These are phyloP conservation scores for Tetragonula clypearis DNA, from an alignment of 1,140 invertebrate species.

Conservation along the genomic window DNA sequence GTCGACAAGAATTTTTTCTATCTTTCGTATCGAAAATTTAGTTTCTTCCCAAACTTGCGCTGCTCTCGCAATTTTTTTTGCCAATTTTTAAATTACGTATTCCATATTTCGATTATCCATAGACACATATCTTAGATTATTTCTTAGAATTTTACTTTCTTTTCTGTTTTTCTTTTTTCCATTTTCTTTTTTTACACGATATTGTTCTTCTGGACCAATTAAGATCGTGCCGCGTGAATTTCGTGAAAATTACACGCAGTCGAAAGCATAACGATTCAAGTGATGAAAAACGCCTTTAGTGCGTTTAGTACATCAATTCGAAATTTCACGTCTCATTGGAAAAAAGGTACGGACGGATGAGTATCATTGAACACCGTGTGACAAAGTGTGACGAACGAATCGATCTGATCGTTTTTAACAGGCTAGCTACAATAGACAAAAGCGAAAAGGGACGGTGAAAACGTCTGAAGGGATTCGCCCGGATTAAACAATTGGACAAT, in stretches of 20 bases:
- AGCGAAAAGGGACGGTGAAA: neutral
- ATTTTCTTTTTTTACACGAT: too few species aligned
- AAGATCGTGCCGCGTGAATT: too few species aligned
- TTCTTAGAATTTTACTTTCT: neutral
- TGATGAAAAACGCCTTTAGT: too few species aligned
- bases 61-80: neutral
- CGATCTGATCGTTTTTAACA: neutral
- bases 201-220: too few species aligned
- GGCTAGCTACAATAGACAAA: neutral
- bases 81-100: neutral
- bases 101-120: too few species aligned
- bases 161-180: too few species aligned
- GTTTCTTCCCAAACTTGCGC: neutral
- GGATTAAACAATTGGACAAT: constrained; percentile 32
- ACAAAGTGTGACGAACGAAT: neutral
- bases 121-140: neutral
- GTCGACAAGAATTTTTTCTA: neutral
- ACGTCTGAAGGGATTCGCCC: neutral
- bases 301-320: too few species aligned
- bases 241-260: too few species aligned
- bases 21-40: neutral
- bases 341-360: too few species aligned
- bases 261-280: too few species aligned
- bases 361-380: neutral
- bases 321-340: too few species aligned